These are phyloP conservation scores for Sepioteuthis lessoniana DNA, from an alignment of 2,888 invertebrate species.

Conservation along the genomic window DNA sequence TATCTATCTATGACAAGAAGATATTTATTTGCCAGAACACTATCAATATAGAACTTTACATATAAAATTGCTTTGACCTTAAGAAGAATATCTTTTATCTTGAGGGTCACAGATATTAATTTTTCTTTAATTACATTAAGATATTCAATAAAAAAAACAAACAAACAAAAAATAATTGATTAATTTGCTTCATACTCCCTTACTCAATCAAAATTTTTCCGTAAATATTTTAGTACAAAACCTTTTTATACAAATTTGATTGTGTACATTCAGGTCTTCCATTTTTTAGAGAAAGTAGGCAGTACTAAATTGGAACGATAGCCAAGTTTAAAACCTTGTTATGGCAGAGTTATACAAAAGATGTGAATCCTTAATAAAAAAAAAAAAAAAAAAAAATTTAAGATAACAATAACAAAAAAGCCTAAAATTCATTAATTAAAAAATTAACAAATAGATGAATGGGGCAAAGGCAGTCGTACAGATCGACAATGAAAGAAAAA, in stretches of 20 bases:
- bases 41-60: background rate
- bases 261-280: background rate
- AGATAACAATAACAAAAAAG: background rate
- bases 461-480: background rate
- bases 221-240: background rate
- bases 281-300: too few relatives aligned
- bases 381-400: background rate
- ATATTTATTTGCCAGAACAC: too few relatives aligned
- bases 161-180: background rate
- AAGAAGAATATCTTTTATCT: background rate
- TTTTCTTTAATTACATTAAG: background rate
- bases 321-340: background rate
- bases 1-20: too few relatives aligned
- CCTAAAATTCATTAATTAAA: background rate
- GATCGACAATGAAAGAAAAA: background rate
- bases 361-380: background rate
- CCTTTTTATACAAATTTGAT: background rate
- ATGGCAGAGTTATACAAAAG: background rate
- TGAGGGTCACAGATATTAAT: background rate
- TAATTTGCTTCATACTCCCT: background rate
- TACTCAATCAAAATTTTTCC: background rate
- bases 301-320: background rate
- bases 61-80: background rate
- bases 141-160: background rate
- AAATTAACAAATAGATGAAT: background rate